Evolutionary conservation across 2,888 invertebrate genomes (phyloP), one percentile per base, ranked within the genome.

Genomic region (Chydorus sphaericus): DNA sequence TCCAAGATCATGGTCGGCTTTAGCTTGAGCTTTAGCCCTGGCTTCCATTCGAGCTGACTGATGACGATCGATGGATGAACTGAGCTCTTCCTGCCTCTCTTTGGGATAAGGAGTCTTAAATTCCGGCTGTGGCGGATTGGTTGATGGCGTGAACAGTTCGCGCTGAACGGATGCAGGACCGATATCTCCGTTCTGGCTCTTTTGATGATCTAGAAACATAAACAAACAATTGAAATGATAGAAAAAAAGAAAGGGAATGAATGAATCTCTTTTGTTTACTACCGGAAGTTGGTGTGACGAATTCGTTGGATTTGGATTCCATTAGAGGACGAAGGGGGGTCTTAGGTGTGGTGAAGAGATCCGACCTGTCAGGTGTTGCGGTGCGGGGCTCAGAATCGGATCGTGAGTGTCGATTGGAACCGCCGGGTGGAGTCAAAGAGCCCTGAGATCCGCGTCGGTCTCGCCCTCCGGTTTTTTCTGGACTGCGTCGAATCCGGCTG

Each of bases 1-100:
- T 2, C 83, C 82, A 26, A 85, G 68, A 64, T 85, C 83, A 60
- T 82, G 80, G 65, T 85, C 84, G 57, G 81, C 82, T 67, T 80
- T 80, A 26, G 82, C 68, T 49, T 80, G 74, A 8, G 82, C 81
- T 51, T 81, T 72, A 20, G 78, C 79, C 56, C 83, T 70, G 1
- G 79, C 77, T 26, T 79, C 78, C 60, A 79, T 78, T 26, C 71
- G 38, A 59, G 77, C 76, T 58, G 79, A 77, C 50, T 80, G 70
- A 66, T 79, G 58, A 14, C 31, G 49, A 28, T 49, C 29, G 8
- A 31, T 14, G 14, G 18, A 30, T 10, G n/a, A 56, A 62, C 62
- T 60, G 61, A 61, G 57, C 61, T 66, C 61, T 60, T 62, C 54
- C 61, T 61, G 6, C 62, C 57, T 77, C 63, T 79, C 76, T 23